phyloP scores from a whole-genome alignment of 2,113 vertebrate genomes.

The Sylvietta virens region DNA sequence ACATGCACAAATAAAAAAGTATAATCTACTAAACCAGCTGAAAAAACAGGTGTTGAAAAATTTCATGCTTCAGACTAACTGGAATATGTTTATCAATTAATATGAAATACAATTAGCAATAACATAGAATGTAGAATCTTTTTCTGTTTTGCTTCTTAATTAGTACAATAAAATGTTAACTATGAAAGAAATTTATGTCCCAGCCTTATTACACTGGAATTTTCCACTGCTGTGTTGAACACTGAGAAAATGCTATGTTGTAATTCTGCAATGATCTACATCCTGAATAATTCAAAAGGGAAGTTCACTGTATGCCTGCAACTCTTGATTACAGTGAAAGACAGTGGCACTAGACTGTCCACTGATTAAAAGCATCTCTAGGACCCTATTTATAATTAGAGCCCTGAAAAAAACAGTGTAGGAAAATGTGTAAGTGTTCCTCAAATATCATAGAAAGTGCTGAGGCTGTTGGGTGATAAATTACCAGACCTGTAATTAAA shows the following conservation, averaged over 20 bases:
- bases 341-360: conserved; percentile 4
- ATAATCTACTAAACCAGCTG: neutral
- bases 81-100: neutral
- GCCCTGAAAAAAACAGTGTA: neutral
- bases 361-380: conserved; percentile 28
- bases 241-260: neutral
- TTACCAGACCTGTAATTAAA: conserved; percentile 34
- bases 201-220: conserved; percentile 7
- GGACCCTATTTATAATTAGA: conserved; percentile 27
- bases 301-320: conserved; percentile 16
- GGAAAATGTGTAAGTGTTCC: neutral
- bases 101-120: neutral
- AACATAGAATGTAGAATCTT: neutral
- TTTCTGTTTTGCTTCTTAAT: conserved; percentile 6
- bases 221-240: conserved; percentile 2
- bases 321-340: conserved; percentile 46
- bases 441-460: conserved; percentile 21
- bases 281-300: conserved; percentile 52
- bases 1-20: neutral
- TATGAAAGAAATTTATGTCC: neutral
- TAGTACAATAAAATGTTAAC: conserved; percentile 31
- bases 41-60: neutral
- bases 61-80: neutral
- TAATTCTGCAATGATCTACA: conserved; percentile 11
- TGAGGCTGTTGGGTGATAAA: conserved; percentile 10